Evolutionary conservation across 1,140 invertebrate genomes (phyloP).

Genomic region (Papilio xuthus): DNA sequence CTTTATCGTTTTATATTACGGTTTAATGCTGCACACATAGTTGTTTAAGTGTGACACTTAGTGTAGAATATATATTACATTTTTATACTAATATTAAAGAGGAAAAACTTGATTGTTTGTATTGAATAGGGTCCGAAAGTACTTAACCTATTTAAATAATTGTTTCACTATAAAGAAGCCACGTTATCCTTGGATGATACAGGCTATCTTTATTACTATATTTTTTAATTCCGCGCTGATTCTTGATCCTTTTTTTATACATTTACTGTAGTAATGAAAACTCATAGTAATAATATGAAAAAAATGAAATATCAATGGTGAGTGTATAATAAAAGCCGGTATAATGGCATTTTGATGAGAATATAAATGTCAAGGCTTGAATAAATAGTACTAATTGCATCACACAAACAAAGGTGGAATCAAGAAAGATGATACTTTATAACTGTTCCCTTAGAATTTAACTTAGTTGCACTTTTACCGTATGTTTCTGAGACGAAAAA

Average conservation of each 20-base stretch:
- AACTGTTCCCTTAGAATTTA: background rate
- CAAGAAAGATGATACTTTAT: background rate
- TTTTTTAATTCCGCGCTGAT: no score
- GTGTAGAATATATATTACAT: background rate
- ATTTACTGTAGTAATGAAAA: background rate
- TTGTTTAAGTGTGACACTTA: background rate
- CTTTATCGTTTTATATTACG: background rate
- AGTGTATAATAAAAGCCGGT: background rate
- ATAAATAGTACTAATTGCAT: slow-evolving; percentile 10
- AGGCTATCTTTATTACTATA: no score
- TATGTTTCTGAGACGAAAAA: no score
- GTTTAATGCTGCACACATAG: background rate
- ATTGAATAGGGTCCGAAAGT: no score
- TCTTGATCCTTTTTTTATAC: background rate
- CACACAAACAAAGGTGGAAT: background rate
- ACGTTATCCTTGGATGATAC: no score
- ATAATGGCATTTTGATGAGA: slow-evolving; percentile 21
- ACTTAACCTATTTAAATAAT: no score
- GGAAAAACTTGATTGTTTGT: no score
- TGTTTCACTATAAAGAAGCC: no score
- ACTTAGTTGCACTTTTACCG: background rate
- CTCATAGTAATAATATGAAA: background rate
- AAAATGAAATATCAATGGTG: background rate
- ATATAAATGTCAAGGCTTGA: background rate
- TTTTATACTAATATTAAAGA: no score